These are phyloP conservation scores for Myzus persicae DNA, from an alignment of 1,140 invertebrate species.

Conservation along the genomic window DNA sequence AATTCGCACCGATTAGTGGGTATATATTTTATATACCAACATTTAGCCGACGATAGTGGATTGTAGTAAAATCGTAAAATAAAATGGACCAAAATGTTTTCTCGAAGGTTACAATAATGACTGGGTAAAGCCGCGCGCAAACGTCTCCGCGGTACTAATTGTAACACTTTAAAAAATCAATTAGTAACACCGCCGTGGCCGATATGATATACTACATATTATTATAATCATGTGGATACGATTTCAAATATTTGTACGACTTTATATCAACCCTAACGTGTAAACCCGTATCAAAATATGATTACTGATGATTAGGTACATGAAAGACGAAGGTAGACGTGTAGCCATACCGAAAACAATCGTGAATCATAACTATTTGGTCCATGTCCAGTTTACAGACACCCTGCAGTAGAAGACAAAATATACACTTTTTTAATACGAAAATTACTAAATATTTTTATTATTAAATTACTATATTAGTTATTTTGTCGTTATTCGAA, in stretches of 20 bases:
- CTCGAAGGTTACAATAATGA: background rate
- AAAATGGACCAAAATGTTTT: constrained; percentile 37
- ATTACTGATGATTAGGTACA: background rate
- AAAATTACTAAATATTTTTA: no score
- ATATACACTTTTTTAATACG: no score
- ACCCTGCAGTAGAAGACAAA: no score
- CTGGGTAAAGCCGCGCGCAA: background rate
- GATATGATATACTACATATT: background rate
- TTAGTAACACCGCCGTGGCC: constrained; percentile 39
- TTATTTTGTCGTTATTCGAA: no score
- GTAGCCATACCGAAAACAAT: background rate
- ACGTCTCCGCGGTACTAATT: background rate
- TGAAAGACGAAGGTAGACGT: background rate
- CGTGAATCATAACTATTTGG: background rate
- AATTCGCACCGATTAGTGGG: background rate
- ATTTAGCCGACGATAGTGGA: background rate
- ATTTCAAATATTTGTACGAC: background rate
- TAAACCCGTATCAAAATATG: background rate
- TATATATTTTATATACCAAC: background rate
- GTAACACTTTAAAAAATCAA: constrained; percentile 51
- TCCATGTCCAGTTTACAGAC: no score
- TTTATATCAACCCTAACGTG: background rate
- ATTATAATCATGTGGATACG: background rate
- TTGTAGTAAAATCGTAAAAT: background rate
- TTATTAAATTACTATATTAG: no score